Evolutionary conservation across 2,888 invertebrate genomes (phyloP).

Genomic region (Heliconius ismenius): DNA sequence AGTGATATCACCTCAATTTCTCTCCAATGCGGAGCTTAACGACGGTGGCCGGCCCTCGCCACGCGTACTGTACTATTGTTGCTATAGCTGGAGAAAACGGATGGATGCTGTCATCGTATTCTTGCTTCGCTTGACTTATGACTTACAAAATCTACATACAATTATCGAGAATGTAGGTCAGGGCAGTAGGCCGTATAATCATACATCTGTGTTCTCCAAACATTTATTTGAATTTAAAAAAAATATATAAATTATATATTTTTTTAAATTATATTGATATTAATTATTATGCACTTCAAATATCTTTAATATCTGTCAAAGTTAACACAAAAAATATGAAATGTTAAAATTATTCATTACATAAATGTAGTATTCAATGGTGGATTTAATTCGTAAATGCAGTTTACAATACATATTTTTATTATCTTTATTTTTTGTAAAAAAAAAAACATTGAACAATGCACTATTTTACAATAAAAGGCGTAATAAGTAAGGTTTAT

Average conservation of each 20-base stretch:
- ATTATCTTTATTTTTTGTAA: no score
- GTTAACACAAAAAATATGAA: neutral
- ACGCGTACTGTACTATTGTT: conserved; percentile 47
- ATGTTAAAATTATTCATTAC: neutral
- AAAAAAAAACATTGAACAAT: no score
- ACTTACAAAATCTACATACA: conserved; percentile 80
- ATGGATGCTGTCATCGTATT: conserved; percentile 74
- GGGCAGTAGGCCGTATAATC: conserved; percentile 72
- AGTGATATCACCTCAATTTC: conserved; percentile 74
- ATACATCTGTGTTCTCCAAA: conserved; percentile 47
- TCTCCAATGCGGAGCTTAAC: conserved; percentile 51
- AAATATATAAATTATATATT: no score
- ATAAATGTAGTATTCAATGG: no score
- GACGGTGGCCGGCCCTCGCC: conserved; percentile 57
- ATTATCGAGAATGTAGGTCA: conserved; percentile 75
- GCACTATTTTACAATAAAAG: no score
- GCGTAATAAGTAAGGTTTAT: neutral
- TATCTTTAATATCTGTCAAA: neutral
- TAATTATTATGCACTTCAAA: neutral
- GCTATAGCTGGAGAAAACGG: conserved; percentile 73
- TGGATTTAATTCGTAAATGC: no score
- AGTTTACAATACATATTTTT: no score
- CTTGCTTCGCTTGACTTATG: conserved; percentile 69
- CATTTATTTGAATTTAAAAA: neutral
- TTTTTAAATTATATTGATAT: neutral